Conservation (phyloP, 2,113 vertebrate genomes). For the Microcebus lehilahytsara region DNA sequence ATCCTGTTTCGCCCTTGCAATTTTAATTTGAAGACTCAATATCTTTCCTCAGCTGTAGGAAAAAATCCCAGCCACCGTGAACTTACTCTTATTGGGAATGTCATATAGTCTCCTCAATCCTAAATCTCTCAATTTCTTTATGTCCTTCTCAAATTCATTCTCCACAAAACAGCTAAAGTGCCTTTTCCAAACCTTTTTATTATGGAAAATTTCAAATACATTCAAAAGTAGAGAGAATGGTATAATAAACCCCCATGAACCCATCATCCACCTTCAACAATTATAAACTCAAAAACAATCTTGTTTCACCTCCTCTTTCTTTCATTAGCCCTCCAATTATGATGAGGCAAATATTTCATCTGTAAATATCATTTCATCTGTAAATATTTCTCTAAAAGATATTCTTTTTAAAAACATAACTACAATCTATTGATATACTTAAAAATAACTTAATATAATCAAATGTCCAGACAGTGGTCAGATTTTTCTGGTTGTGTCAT, state of each 20-base stretch:
- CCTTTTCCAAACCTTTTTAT: background rate
- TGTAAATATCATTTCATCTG: background rate
- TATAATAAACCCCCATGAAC: background rate
- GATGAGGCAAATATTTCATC: background rate
- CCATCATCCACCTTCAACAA: background rate
- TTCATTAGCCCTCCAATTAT: background rate
- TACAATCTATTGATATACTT: background rate
- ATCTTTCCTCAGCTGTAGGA: background rate
- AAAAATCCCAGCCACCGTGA: background rate
- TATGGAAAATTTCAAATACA: background rate
- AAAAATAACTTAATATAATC: background rate
- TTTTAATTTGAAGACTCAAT: background rate
- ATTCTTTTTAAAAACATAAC: background rate
- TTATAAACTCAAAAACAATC: background rate
- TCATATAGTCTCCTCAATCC: background rate
- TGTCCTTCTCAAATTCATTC: background rate
- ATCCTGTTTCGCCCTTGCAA: background rate
- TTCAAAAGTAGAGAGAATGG: background rate
- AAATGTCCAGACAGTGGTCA: background rate
- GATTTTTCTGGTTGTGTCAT: background rate
- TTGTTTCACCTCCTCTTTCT: background rate
- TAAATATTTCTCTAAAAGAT: background rate
- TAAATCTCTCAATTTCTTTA: background rate
- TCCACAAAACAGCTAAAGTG: background rate
- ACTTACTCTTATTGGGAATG: background rate